These are phyloP conservation scores for Conger conger DNA, from an alignment of 2,113 vertebrate species.

Conservation along the genomic window DNA sequence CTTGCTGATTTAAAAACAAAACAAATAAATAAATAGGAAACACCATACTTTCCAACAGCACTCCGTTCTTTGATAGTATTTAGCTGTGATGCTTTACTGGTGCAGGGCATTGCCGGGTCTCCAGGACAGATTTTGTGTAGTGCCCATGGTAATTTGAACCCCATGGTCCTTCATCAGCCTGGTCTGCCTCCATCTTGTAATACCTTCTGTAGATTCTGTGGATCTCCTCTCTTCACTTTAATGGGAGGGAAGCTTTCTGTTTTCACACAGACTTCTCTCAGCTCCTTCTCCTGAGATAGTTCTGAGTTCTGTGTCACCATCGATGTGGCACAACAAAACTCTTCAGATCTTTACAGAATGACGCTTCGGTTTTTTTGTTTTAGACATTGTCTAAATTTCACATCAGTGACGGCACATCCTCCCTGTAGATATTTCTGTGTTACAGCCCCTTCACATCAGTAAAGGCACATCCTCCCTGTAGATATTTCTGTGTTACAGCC, in stretches of 20 bases:
- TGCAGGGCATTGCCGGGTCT: neutral
- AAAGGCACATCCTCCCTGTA: neutral
- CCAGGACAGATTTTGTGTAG: neutral
- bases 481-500: neutral
- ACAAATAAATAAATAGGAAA: neutral
- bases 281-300: neutral
- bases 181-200: neutral
- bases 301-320: neutral
- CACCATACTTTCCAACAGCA: neutral
- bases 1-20: neutral
- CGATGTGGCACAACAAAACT: neutral
- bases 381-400: neutral
- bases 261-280: neutral
- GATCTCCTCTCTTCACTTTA: neutral
- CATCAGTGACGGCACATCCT: neutral
- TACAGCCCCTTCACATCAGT: neutral
- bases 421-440: neutral
- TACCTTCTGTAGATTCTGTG: neutral
- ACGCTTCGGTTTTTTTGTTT: neutral
- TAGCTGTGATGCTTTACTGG: neutral
- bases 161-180: conserved; percentile 10
- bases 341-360: neutral
- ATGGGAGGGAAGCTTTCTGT: neutral
- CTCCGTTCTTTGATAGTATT: neutral
- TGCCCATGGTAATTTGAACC: neutral